These are phyloP conservation scores for Trichogramma dendrolimi DNA, from an alignment of 2,888 invertebrate genomes.

Conservation along the genomic window DNA sequence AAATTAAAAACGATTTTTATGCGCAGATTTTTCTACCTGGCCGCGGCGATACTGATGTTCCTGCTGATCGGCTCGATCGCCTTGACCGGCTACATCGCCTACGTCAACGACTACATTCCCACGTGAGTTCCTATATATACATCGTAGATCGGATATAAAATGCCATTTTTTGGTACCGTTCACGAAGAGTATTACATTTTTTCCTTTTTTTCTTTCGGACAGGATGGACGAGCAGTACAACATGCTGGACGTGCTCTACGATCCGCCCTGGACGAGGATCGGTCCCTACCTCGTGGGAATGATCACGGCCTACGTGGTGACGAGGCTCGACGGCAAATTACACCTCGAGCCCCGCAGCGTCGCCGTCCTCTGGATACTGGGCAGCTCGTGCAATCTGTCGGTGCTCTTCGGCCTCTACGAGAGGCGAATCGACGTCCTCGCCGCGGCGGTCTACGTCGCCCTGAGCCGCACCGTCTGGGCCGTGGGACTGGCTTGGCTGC, in stretches of 20 bases:
- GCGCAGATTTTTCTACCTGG: constrained; percentile 39
- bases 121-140: constrained; percentile 48
- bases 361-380: constrained; percentile 46
- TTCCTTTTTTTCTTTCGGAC: constrained; percentile 20
- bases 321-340: constrained; percentile 41
- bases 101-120: constrained; percentile 48
- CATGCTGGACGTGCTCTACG: constrained; percentile 49
- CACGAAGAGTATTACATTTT: not conserved
- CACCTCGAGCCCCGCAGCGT: constrained; percentile 22
- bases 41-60: constrained; percentile 38
- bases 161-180: not conserved
- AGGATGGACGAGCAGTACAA: constrained; percentile 51
- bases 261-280: constrained; percentile 49
- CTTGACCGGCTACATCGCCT: constrained; percentile 48
- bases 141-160: not conserved
- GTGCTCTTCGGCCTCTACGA: constrained; percentile 52
- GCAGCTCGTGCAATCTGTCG: constrained; percentile 48
- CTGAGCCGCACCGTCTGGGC: constrained; percentile 57
- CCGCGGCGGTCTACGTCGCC: constrained; percentile 55
- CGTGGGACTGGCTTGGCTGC: constrained; percentile 57
- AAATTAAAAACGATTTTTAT: not conserved
- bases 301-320: constrained; percentile 53
- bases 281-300: constrained; percentile 49
- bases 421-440: constrained; percentile 51
- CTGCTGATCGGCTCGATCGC: constrained; percentile 44